Base-by-base conservation (phyloP, 2,888 invertebrate genomes). In the Frankliniella intonsa region DNA sequence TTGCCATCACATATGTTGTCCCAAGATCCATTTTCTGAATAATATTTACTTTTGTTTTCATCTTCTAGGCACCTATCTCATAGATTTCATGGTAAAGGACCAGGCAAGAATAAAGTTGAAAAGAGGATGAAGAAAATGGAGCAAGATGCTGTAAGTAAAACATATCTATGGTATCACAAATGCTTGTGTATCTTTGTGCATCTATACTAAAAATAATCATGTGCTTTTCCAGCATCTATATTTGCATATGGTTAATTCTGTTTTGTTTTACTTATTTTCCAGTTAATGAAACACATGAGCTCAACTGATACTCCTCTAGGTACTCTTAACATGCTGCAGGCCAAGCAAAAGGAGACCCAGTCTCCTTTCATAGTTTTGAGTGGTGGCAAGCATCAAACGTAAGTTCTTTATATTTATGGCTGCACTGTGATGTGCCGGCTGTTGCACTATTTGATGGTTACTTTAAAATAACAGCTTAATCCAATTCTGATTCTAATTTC, bases 11-110 rank as follows among this genome's bases (percentile, higher is more conserved):
- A 38, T 38, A 5, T 38, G 2, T 38, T 38, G 38, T 38, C 5
- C 3, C 5, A 38, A 38, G 3, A 3, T 38, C 5, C 38, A 38
- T 38, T 38, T 82, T 38, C 50, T 1, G 22, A 82, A 17, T 69
- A 51, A 49, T 22, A 55, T 22, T 51, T 62, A 17, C 11, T 55
- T 81, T 50, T 27, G 49, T 12, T 49, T 65, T 79, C 38, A 12
- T 83, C n/a, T 83, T 84, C 50, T 83, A 91, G 96, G 85, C 96
- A 97, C 90, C 90, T 99, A 82, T 97, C 97, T 49, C 99, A 98
- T 89, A 97, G 98, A 89, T 99, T 99, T 90, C 99, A 99, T 89
- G 99, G 99, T 82, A 99, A 99, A 90, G 98, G 98, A 2, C 98
- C 99, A 27, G 99, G 99, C 82, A 99, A 99, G 89, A 98, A 97